phyloP scores from a whole-genome alignment of 2,113 vertebrate genomes.

The Gymnorhina tibicen region DNA sequence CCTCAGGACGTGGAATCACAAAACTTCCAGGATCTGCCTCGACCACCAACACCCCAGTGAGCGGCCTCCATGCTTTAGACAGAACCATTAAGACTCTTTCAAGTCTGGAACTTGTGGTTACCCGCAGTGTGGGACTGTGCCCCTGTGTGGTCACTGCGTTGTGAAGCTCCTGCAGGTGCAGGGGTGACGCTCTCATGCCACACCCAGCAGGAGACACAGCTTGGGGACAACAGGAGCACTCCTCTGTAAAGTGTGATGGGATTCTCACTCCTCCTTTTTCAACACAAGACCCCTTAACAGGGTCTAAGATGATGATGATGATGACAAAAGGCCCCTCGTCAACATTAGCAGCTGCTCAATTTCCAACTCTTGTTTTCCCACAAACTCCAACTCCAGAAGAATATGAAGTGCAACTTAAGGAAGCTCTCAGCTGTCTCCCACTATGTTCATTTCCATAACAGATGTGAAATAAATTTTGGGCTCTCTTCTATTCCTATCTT shows the following conservation, averaged over 20 bases:
- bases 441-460: slow-evolving; percentile 3
- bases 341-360: neutral
- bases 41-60: neutral
- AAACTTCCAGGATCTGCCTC: neutral
- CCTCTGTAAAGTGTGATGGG: fast-evolving
- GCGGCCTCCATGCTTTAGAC: fast-evolving
- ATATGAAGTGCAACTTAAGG: neutral
- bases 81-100: neutral
- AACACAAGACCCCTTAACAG: neutral
- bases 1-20: fast-evolving
- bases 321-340: neutral
- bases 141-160: neutral
- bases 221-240: neutral
- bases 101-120: neutral
- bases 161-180: neutral
- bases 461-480: slow-evolving; percentile 22
- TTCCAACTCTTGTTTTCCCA: slow-evolving; percentile 3
- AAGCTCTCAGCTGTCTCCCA: slow-evolving; percentile 18
- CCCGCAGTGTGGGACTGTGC: neutral
- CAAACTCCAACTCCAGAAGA: slow-evolving; percentile 20
- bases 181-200: neutral
- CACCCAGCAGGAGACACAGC: neutral
- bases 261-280: neutral
- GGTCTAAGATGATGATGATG: neutral
- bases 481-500: neutral